Conservation (phyloP, 2,797 vertebrate species). For the Parauchenoglanis punctatus region DNA sequence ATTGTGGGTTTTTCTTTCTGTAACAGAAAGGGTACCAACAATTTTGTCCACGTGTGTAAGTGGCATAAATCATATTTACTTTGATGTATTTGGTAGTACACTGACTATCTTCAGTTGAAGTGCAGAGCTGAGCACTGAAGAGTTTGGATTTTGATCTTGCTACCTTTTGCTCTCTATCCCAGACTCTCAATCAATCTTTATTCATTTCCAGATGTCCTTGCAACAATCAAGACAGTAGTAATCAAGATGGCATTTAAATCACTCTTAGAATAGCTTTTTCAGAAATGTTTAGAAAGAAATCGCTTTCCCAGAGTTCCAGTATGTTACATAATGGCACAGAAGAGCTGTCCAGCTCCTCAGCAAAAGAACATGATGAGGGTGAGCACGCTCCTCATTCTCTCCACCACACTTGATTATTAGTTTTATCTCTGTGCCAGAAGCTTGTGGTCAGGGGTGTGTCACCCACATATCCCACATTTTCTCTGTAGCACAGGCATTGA, state of each 20-base stretch:
- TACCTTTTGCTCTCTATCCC: neutral
- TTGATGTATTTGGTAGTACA: neutral
- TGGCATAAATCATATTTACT: neutral
- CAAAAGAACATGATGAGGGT: neutral
- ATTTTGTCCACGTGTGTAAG: no score
- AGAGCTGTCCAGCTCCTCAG: neutral
- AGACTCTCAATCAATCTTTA: neutral
- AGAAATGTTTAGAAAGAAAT: neutral
- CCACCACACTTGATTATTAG: constrained; percentile 14
- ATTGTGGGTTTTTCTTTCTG: no score
- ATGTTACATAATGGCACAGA: neutral
- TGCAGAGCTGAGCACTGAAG: neutral
- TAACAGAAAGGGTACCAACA: no score
- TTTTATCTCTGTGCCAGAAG: constrained; percentile 28
- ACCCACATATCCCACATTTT: constrained; percentile 15
- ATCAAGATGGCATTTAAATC: constrained; percentile 7
- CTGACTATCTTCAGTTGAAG: neutral
- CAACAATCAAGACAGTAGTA: neutral
- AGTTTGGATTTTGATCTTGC: neutral
- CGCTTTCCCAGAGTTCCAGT: neutral
- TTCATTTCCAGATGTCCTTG: neutral
- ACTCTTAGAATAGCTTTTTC: neutral
- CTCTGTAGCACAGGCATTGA: neutral
- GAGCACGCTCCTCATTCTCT: constrained; percentile 2
- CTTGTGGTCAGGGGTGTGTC: constrained; percentile 33